phyloP scores from a whole-genome alignment of 2,113 vertebrate genomes.

The Phyllostomus discolor region DNA sequence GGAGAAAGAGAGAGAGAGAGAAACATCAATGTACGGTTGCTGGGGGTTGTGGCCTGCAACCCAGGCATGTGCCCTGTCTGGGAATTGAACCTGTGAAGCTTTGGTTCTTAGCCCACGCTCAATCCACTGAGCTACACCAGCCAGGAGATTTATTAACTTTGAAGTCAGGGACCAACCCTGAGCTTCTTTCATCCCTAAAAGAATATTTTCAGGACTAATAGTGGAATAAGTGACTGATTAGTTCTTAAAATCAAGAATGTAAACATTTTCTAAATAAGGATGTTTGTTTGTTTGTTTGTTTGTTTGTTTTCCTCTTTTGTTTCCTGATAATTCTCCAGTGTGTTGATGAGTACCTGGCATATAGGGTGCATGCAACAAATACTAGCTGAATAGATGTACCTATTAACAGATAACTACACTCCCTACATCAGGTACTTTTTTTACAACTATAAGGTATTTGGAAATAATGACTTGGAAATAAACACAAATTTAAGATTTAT shows the following conservation, averaged over 20 bases:
- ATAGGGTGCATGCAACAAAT: not conserved
- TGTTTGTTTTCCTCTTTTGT: not conserved
- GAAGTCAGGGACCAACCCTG: not conserved
- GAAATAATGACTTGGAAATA: not conserved
- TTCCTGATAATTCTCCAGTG: not conserved
- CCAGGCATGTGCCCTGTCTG: no score
- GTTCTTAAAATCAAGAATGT: not conserved
- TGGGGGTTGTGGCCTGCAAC: no score
- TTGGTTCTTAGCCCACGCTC: no score
- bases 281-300: not conserved
- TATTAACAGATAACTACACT: not conserved
- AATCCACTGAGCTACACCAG: no score
- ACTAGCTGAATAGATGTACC: not conserved
- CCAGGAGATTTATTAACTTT: not conserved
- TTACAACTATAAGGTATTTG: not conserved
- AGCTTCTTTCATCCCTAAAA: not conserved
- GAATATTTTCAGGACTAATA: not conserved
- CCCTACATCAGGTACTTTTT: not conserved
- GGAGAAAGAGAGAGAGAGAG: no score
- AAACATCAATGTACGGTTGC: no score
- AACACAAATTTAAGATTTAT: not conserved
- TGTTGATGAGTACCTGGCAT: not conserved
- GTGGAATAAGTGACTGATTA: not conserved
- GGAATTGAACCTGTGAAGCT: no score
- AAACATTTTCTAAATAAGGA: not conserved